Evolutionary conservation across 2,113 vertebrate genomes (phyloP).

Genomic region (Myiopsitta monachus): DNA sequence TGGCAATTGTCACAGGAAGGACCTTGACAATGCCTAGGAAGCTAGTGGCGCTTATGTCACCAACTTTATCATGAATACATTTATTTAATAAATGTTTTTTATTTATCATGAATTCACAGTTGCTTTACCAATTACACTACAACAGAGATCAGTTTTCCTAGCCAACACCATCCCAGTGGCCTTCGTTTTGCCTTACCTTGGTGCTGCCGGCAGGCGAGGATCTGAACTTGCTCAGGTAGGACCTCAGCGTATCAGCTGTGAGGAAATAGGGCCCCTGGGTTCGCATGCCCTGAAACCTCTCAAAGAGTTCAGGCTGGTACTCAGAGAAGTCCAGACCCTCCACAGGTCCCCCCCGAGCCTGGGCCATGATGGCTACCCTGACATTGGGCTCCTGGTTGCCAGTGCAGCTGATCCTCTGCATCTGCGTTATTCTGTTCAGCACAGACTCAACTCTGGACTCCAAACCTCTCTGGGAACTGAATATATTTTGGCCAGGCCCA

Average conservation of each 20-base stretch:
- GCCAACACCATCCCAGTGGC: neutral
- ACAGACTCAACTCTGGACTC: constrained; percentile 80
- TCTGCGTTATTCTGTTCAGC: constrained; percentile 85
- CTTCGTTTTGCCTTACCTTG: constrained; percentile 76
- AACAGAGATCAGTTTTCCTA: neutral
- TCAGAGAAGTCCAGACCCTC: constrained; percentile 84
- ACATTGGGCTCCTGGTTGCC: constrained; percentile 77
- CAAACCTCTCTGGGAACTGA: constrained; percentile 81
- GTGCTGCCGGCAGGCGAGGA: constrained; percentile 64
- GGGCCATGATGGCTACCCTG: constrained; percentile 80
- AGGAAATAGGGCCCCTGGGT: constrained; percentile 84
- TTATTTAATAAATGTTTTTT: neutral
- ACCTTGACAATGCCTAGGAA: neutral
- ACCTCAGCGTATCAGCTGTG: constrained; percentile 77
- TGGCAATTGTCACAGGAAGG: neutral
- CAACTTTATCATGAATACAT: neutral
- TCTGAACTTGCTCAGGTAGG: constrained; percentile 82
- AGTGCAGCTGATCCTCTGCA: constrained; percentile 85
- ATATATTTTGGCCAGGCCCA: constrained; percentile 76
- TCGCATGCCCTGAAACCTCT: constrained; percentile 77
- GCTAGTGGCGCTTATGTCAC: neutral
- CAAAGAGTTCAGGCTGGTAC: constrained; percentile 77
- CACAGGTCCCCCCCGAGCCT: constrained; percentile 74
- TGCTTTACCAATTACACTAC: neutral
- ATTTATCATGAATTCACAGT: neutral